Evolutionary conservation across 2,113 vertebrate species (phyloP).

Genomic region (Dendropsophus ebraccatus): DNA sequence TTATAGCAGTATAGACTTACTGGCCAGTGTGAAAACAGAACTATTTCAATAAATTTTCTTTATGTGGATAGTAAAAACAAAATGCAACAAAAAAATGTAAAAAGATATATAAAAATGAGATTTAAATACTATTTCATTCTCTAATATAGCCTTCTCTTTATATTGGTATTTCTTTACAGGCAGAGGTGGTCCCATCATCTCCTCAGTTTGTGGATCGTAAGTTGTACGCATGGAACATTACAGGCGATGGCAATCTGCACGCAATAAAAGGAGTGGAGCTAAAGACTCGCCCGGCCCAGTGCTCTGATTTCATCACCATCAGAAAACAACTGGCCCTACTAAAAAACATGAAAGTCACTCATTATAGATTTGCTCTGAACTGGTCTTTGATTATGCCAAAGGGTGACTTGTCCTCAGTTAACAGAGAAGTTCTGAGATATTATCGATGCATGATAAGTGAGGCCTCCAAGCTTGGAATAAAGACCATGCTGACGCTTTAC

Average conservation of each 20-base stretch:
- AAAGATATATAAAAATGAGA: not conserved
- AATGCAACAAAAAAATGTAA: not conserved
- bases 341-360: constrained; percentile 79
- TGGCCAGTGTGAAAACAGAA: too few species aligned
- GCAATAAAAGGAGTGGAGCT: constrained; percentile 81
- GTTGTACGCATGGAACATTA: constrained; percentile 91
- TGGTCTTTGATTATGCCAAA: constrained; percentile 89
- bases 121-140: not conserved
- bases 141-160: not conserved
- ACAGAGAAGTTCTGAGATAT: constrained; percentile 83
- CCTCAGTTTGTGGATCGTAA: constrained; percentile 88
- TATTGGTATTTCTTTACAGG: constrained; percentile 71
- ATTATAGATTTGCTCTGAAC: constrained; percentile 91
- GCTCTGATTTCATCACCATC: constrained; percentile 88
- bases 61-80: not conserved
- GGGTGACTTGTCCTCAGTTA: constrained; percentile 75
- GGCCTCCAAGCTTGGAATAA: constrained; percentile 75
- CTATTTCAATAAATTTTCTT: not conserved
- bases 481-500: constrained; percentile 85
- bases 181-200: constrained; percentile 81
- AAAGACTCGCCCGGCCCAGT: constrained; percentile 81
- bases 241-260: constrained; percentile 80
- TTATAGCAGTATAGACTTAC: too few species aligned
- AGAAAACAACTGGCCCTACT: constrained; percentile 80
- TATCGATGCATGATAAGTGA: constrained; percentile 88